Percentiles rank a stretch among this genome's conserved stretches.
Evolutionary conservation across 2,888 invertebrate species (phyloP).

Genomic region (Limenitis camilla): DNA sequence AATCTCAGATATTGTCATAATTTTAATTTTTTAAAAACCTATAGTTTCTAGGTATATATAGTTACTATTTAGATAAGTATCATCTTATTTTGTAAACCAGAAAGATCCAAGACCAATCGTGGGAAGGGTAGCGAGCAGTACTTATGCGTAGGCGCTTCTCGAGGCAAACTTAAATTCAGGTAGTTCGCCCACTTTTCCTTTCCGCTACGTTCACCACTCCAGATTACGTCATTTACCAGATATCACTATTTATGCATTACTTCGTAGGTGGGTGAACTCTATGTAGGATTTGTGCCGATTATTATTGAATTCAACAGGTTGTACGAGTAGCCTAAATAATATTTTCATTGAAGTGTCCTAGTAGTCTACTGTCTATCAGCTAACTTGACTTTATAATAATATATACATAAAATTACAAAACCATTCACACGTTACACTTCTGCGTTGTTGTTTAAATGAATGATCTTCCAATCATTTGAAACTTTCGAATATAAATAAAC

Average conservation of each 20-base stretch:
- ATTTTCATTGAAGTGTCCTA: no score
- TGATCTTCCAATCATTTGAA: no score
- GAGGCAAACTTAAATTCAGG: slow-evolving; percentile 45
- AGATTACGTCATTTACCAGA: slow-evolving; percentile 60
- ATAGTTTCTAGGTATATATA: no score
- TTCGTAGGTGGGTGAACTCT: slow-evolving; percentile 10
- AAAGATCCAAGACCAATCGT: slow-evolving; percentile 6
- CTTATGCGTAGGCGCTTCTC: slow-evolving; percentile 53
- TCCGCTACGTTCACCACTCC: slow-evolving; percentile 64
- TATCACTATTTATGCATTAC: slow-evolving; percentile 28
- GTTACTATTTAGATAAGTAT: not conserved
- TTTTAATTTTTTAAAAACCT: no score
- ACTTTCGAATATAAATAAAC: no score
- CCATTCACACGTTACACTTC: no score
- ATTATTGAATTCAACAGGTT: not conserved
- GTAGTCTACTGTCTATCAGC: no score
- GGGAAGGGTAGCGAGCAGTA: slow-evolving; percentile 30
- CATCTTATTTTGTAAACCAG: not conserved
- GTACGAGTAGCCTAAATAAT: no score
- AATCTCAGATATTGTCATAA: no score
- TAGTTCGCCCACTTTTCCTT: slow-evolving; percentile 71
- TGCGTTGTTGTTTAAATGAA: no score
- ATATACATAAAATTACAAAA: no score
- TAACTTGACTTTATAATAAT: no score
- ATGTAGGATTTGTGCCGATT: not conserved